Conservation (phyloP, 2,113 vertebrate species). For the Nesospiza acunhae region DNA sequence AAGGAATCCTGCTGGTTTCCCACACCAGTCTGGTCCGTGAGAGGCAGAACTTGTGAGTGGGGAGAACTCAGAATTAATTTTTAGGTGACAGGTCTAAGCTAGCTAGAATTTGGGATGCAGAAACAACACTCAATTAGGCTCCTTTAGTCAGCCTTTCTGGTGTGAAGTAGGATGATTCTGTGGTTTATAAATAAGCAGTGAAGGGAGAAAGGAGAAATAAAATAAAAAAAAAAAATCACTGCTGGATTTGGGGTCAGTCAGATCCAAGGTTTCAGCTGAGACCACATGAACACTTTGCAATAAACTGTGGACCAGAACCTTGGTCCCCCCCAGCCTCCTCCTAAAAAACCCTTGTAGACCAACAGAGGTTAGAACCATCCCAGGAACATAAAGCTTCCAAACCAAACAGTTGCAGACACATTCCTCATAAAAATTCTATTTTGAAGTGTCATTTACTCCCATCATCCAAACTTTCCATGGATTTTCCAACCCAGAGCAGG, state of each 20-base stretch:
- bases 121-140: rapidly evolving
- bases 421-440: background rate
- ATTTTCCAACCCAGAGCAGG: background rate
- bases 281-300: background rate
- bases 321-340: background rate
- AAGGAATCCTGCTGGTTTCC: background rate
- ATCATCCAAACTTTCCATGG: background rate
- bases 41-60: background rate
- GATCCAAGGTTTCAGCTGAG: background rate
- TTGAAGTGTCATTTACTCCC: rapidly evolving
- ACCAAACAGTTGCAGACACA: background rate
- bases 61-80: background rate
- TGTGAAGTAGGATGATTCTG: background rate
- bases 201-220: background rate
- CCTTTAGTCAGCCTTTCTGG: background rate
- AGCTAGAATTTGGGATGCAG: background rate
- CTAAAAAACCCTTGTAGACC: background rate
- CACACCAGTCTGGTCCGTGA: background rate
- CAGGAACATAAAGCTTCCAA: background rate
- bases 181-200: background rate
- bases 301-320: background rate
- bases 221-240: background rate
- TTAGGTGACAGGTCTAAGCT: background rate
- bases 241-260: background rate
- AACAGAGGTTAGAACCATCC: background rate